Percentiles rank a stretch among this genome's conserved stretches.
phyloP scores from a whole-genome alignment of 2,113 vertebrate genomes.

The Numenius arquata region DNA sequence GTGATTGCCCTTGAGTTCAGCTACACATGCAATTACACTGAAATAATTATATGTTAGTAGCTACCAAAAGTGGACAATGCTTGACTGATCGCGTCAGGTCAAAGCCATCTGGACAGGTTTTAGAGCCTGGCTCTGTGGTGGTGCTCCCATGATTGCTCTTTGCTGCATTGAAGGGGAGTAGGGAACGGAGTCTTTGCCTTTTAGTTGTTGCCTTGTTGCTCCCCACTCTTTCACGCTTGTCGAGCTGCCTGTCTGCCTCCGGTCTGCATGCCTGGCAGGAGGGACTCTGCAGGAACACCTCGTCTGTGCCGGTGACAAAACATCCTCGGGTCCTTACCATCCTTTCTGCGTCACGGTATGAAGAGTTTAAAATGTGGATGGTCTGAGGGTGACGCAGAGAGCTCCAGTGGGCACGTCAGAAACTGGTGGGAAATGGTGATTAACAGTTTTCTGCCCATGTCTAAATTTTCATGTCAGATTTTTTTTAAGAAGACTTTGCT shows the following conservation, averaged over 20 bases:
- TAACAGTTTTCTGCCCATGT: neutral
- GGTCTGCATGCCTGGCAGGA: neutral
- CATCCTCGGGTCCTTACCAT: neutral
- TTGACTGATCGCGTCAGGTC: neutral
- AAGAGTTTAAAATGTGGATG: neutral
- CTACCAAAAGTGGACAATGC: neutral
- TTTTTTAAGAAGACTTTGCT: neutral
- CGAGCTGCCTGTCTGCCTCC: neutral
- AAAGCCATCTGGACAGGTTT: neutral
- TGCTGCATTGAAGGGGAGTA: neutral
- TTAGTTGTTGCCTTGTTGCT: neutral
- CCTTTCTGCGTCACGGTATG: neutral
- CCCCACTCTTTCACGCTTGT: neutral
- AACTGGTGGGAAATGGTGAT: neutral
- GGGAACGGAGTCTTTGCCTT: neutral
- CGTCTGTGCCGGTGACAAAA: neutral
- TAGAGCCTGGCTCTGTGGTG: neutral
- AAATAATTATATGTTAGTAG: neutral
- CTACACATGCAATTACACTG: neutral
- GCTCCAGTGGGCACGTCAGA: neutral
- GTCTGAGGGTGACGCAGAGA: neutral
- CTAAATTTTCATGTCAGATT: neutral
- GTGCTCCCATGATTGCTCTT: neutral
- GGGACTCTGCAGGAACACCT: neutral
- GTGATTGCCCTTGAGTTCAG: neutral